These are phyloP conservation scores for Neolamprologus falcicula DNA, from an alignment of 2,113 vertebrate genomes.

Conservation along the genomic window DNA sequence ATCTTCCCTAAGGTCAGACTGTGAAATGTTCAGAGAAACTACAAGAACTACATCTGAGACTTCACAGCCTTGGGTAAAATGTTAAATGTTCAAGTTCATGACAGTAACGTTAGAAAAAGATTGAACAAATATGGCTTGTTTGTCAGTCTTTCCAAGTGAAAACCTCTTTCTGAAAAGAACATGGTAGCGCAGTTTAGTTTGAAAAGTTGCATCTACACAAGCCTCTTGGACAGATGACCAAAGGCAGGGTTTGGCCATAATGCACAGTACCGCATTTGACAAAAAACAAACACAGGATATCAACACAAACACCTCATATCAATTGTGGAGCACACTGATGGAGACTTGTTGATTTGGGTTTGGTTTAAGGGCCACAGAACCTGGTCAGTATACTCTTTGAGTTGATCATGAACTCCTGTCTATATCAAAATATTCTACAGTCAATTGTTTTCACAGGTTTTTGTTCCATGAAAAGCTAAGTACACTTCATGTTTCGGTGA, in stretches of 20 bases:
- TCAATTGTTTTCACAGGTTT: not conserved
- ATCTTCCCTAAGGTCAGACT: not conserved
- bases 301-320: not conserved
- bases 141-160: not conserved
- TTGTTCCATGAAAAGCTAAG: not conserved
- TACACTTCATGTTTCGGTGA: not conserved
- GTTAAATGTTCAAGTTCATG: not conserved
- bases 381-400: not conserved
- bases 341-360: not conserved
- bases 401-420: not conserved
- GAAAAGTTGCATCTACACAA: not conserved
- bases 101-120: not conserved
- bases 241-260: not conserved
- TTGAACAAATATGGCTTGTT: not conserved
- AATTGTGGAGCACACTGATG: not conserved
- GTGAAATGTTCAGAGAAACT: not conserved
- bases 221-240: not conserved
- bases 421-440: not conserved
- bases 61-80: not conserved
- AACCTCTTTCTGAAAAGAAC: not conserved
- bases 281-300: not conserved
- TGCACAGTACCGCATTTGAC: not conserved
- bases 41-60: not conserved
- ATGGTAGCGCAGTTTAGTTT: not conserved
- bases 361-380: not conserved